These are phyloP conservation scores for Oreochromis aureus DNA, from an alignment of 2,113 vertebrate species.

Conservation along the genomic window DNA sequence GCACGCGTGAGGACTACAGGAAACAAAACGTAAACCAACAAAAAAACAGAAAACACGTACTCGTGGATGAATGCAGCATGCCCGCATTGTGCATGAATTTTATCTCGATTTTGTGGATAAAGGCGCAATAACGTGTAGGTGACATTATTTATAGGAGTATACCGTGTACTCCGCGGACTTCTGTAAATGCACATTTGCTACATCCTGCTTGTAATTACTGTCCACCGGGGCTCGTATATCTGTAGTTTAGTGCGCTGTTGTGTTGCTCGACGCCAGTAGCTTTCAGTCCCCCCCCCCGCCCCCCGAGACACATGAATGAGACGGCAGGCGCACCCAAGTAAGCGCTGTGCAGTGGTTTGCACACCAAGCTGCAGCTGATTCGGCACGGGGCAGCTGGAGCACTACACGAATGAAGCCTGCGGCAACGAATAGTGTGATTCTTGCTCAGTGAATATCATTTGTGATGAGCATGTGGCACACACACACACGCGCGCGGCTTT, in stretches of 20 bases:
- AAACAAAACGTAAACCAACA: background rate
- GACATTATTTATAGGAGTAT: conserved; percentile 14
- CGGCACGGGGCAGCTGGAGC: background rate
- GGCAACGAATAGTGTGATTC: background rate
- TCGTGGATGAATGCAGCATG: background rate
- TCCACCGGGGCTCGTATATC: background rate
- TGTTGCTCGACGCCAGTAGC: conserved; percentile 26
- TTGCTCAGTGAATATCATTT: background rate
- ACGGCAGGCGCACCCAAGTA: conserved; percentile 56
- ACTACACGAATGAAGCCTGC: conserved; percentile 34
- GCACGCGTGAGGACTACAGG: background rate
- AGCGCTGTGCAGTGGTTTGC: conserved; percentile 32
- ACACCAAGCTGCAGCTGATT: conserved; percentile 21
- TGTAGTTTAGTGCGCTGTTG: background rate
- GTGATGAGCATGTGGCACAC: background rate
- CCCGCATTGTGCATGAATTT: conserved; percentile 2
- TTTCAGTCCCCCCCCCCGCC: background rate
- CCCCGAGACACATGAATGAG: conserved; percentile 51
- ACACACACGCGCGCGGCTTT: background rate
- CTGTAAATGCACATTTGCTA: background rate
- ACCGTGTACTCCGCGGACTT: background rate
- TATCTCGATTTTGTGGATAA: background rate
- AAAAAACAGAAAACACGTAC: background rate
- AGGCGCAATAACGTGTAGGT: background rate
- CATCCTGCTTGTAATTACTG: background rate